A percentile compares a stretch with the other conserved stretches of the same genome.
Conservation (phyloP, 1,140 invertebrate genomes). For the Diabrotica virgifera region DNA sequence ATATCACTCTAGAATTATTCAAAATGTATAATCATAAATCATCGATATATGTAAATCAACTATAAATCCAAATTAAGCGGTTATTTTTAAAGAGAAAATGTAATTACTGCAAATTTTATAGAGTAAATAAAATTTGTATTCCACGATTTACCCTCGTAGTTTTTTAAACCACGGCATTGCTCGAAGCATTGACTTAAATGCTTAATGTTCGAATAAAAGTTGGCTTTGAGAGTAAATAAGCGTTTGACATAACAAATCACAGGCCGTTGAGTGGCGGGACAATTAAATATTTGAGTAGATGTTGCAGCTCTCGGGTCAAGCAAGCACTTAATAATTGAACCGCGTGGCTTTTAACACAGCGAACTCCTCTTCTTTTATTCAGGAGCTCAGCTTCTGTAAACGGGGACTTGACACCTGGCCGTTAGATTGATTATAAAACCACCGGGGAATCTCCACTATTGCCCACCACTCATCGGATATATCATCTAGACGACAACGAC, state of each 20-base stretch:
- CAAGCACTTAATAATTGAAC: slow-evolving; percentile 48
- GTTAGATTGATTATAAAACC: slow-evolving; percentile 47
- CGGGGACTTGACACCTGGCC: slow-evolving; percentile 48
- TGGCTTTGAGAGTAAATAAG: slow-evolving; percentile 38
- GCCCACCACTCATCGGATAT: slow-evolving; percentile 5
- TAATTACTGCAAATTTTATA: too few species aligned
- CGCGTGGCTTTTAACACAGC: slow-evolving; percentile 49
- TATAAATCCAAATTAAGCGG: too few species aligned
- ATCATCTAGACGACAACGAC: slow-evolving; percentile 2
- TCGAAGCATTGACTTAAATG: slow-evolving; percentile 25
- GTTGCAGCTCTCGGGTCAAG: slow-evolving; percentile 45
- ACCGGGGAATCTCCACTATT: slow-evolving; percentile 25
- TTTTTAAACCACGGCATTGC: slow-evolving; percentile 7
- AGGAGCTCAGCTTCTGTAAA: slow-evolving; percentile 46
- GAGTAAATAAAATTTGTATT: too few species aligned
- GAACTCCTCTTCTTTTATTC: slow-evolving; percentile 49
- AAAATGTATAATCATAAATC: too few species aligned
- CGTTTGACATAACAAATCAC: slow-evolving; percentile 50
- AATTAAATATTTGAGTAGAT: slow-evolving; percentile 50
- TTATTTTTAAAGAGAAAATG: too few species aligned
- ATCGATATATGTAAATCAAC: too few species aligned
- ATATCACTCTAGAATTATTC: too few species aligned
- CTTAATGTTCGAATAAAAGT: slow-evolving; percentile 33
- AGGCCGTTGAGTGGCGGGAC: slow-evolving; percentile 44
- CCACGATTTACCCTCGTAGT: neutral